Base-by-base conservation (phyloP, 2,113 vertebrate species). In the Nannobrachium achirus region DNA sequence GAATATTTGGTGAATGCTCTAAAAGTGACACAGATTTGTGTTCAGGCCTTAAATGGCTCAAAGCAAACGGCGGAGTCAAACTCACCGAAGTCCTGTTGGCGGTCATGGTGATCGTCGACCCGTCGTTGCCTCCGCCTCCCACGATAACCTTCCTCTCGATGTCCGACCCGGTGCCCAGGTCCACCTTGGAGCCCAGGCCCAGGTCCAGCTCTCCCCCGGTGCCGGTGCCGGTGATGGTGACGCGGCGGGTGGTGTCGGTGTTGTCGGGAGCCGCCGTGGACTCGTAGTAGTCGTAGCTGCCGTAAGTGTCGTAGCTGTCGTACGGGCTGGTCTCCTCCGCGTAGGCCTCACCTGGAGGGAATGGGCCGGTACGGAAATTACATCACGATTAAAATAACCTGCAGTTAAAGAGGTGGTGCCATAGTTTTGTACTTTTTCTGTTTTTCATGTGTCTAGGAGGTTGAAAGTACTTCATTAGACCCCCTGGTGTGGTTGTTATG, bases 271-370 rank as follows among this genome's bases (percentile, higher is more conserved):
- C 2, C 0, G 71, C 7, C 0, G 88, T 93, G 1, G 79, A n/a
- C 63, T 91, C 90, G 0, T 89, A 82, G 8, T 91, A 89, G 69
- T 84, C 85, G 10, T 91, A 92, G 76, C 42, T 64, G 0, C 25
- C 79, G 1, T 91, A 89, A 48, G 0, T 2, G 8, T 89, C 86
- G 2, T 91, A 90, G 66, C 8, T 8, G 0, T 86, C 85, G 0
- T 90, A 85, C 3, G 71, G 72, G 25, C 41, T 25, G 62, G 20
- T 19, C 38, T 86, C 80, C 20, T 69, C 82, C 4, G 39, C 55
- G 10, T 90, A 84, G 3, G 74, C 10, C 38, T 79, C 80, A 6
- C 66, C 71, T 5, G 25, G n/a, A n/a, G n/a, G n/a, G n/a, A n/a
- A n/a, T n/a, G n/a, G n/a, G n/a, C n/a, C n/a, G n/a, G n/a, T n/a